Percentiles rank a stretch among this genome's conserved stretches.
phyloP scores from a whole-genome alignment of 2,888 invertebrate genomes.

The Eurytoma californica region DNA sequence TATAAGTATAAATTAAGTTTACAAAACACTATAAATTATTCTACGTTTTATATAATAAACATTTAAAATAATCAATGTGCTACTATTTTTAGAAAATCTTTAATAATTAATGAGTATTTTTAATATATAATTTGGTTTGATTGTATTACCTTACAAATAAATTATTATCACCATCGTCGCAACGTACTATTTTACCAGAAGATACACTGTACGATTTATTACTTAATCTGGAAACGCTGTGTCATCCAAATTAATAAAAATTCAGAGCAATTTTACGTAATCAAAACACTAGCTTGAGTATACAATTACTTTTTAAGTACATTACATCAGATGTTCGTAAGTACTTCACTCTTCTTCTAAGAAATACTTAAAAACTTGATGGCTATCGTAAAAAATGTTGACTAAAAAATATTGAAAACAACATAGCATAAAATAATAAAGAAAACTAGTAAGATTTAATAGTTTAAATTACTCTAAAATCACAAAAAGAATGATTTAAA shows the following conservation, averaged over 20 bases:
- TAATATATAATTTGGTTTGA: background rate
- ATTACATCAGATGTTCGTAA: background rate
- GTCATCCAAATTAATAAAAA: background rate
- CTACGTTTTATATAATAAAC: background rate
- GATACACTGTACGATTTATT: background rate
- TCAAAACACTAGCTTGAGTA: background rate
- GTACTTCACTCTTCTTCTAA: background rate
- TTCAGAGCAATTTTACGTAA: background rate
- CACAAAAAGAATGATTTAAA: background rate
- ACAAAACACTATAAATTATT: background rate
- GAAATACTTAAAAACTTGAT: background rate
- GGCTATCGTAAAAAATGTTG: background rate
- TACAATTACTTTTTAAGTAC: too few species aligned
- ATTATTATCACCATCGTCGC: background rate
- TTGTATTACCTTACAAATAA: too few species aligned
- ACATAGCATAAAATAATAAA: background rate
- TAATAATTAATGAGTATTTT: background rate
- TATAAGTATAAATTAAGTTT: background rate
- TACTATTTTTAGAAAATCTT: background rate
- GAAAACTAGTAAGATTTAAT: background rate
- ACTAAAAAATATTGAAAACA: background rate
- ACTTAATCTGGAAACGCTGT: background rate
- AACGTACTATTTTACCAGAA: background rate
- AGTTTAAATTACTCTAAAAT: background rate
- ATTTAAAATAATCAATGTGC: background rate